Base-by-base conservation (phyloP, 2,113 vertebrate species). In the Pseudorhombus dupliciocellatus region DNA sequence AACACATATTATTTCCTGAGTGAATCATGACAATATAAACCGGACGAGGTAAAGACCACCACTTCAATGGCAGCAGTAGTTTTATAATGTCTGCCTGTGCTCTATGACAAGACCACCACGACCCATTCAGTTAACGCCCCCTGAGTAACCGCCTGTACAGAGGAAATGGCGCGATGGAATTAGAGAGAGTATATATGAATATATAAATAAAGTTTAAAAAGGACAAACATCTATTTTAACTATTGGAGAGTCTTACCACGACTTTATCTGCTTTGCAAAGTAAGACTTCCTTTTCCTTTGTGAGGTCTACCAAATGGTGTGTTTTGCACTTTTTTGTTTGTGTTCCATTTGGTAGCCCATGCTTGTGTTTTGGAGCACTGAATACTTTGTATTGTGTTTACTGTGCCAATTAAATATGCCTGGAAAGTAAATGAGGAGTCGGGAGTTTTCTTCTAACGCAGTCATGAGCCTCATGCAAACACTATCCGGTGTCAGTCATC, bases 331-430 rank as follows among this genome's bases (percentile, higher is more conserved):
- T 94, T 92, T 89, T 87, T 21, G 48, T 91, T 84, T 87, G 77
- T 91, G 82, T 89, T 85, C 78, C 88, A 77, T 91, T 91, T 89
- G 92, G 92, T 90, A 72, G 86, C 60, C 80, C 73, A 84, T 75
- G 92, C 91, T 93, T 92, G 87, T 92, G 85, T 93, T 91, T 87
- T 68, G 75, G 87, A 92, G 93, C 93, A 93, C 92, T 93, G 92
- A 93, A 92, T 87, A 92, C 88, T 92, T 93, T 90, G 90, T 93
- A 93, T 91, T 91, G 93, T 93, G 92, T 94, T 93, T 88, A 93
- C 81, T 91, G 93, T 94, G 93, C 93, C 92, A 94, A 94, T 94
- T 91, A 94, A 94, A 93, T 81, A 89, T 91, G 92, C 90, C 88
- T 88, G 80, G 75, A 91, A 91, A 90, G 70, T 67, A 30, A 21